Base-by-base conservation (phyloP, 2,888 invertebrate species). In the Tricholauxania praeusta region DNA sequence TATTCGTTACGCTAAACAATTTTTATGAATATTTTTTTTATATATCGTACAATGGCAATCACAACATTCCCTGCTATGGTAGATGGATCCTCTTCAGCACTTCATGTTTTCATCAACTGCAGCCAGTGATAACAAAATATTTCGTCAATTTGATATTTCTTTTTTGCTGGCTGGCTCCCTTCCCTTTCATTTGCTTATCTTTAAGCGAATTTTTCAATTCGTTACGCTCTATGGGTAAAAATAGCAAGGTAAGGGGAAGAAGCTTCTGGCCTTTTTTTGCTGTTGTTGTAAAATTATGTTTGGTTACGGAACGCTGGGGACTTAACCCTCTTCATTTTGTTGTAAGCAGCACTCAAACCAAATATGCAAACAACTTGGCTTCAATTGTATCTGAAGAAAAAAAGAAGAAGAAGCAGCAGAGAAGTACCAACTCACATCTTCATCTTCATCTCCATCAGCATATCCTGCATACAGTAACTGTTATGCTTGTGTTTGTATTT, bases 351-450 rank as follows among this genome's bases (percentile, higher is more conserved):
- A 63, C 49, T 71, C 55, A 28, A 64, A 55, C 49, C 51, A 66
- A 72, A 72, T 72, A 72, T 72, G 66, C 72, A 65, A 72, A 71
- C 71, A 71, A 59, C 51, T 65, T 71, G 55, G 19, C n/a, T 17
- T 53, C n/a, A 53, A 53, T n/a, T 17, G 19, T 17, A 39, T 6
- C 39, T 17, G 53, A 28, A 28, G 28, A 10, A 1, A 53, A 53
- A 14, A 8, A 15, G 53, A 19, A 19, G 28, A 59, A 59, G 12
- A 59, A 28, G 39, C 39, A 39, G 39, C 7, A 39, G 10, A 2
- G 8, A 7, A 19, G 51, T 15, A 64, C 17, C 12, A 19, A 17
- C 19, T 22, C 12, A 12, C 28, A 60, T 28, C 28, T 28, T 28
- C 28, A 60, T 28, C 19, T 28, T 12, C 59, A 19, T 28, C 28